Percentiles rank a stretch among this genome's conserved stretches.
phyloP scores from a whole-genome alignment of 2,888 invertebrate genomes.

The Cheilosia vernalis region DNA sequence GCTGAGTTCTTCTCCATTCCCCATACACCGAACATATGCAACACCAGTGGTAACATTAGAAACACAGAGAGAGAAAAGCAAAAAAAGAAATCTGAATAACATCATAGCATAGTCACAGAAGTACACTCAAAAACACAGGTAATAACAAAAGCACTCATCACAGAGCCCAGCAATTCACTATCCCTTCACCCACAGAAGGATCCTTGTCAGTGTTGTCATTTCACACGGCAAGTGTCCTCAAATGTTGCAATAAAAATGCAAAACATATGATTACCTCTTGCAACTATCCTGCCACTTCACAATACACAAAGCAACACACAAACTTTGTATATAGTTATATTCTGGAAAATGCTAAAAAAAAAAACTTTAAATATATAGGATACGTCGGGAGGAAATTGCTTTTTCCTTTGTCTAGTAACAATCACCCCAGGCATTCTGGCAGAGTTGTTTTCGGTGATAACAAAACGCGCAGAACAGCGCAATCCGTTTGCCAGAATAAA shows the following conservation, averaged over 20 bases:
- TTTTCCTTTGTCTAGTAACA: slow-evolving; percentile 75
- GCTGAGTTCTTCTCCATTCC: slow-evolving; percentile 4
- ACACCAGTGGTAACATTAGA: slow-evolving; percentile 16
- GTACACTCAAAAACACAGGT: slow-evolving; percentile 68
- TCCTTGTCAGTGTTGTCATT: slow-evolving; percentile 71
- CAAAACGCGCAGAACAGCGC: slow-evolving; percentile 60
- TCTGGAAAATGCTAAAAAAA: slow-evolving; percentile 21
- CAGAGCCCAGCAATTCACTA: slow-evolving; percentile 42
- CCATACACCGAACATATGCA: slow-evolving; percentile 10
- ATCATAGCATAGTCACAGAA: slow-evolving; percentile 59
- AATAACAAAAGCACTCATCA: slow-evolving; percentile 72
- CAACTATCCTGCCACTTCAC: slow-evolving; percentile 51
- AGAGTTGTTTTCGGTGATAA: slow-evolving; percentile 72
- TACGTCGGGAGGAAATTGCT: slow-evolving; percentile 72
- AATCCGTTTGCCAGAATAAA: slow-evolving; percentile 69
- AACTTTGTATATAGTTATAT: slow-evolving; percentile 18
- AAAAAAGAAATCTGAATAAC: slow-evolving; percentile 46
- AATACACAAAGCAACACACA: slow-evolving; percentile 28
- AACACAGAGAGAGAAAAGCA: background rate
- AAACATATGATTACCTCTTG: slow-evolving; percentile 74
- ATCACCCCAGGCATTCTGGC: slow-evolving; percentile 69
- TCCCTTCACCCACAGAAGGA: slow-evolving; percentile 27
- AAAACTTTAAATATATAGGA: slow-evolving; percentile 49
- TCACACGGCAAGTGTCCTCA: slow-evolving; percentile 75
- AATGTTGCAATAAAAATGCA: slow-evolving; percentile 75